These are phyloP conservation scores for Margaritifera margaritifera DNA, from an alignment of 2,888 invertebrate species.

Conservation along the genomic window DNA sequence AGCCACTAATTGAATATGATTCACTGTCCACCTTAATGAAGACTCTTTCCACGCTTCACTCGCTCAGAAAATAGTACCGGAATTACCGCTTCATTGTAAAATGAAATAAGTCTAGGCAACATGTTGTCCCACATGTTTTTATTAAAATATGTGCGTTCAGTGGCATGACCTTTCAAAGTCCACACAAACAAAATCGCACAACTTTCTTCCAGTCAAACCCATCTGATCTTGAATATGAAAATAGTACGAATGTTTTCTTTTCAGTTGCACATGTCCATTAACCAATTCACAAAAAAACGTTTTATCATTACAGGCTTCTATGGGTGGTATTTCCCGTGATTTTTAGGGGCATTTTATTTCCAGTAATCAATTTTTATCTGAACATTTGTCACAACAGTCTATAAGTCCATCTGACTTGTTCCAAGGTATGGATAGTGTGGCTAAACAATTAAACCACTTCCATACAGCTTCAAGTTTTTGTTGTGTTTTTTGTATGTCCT, in stretches of 20 bases:
- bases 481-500: not conserved
- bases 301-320: slow-evolving; percentile 2
- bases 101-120: slow-evolving; percentile 11
- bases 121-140: slow-evolving; percentile 12
- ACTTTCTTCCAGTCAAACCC: slow-evolving; percentile 12
- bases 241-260: slow-evolving; percentile 18
- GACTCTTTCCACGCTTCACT: slow-evolving; percentile 8
- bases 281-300: slow-evolving; percentile 17
- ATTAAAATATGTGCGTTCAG: slow-evolving; percentile 22
- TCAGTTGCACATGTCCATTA: slow-evolving; percentile 5
- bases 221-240: slow-evolving; percentile 26
- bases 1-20: too few relatives aligned
- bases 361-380: not conserved
- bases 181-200: slow-evolving; percentile 30
- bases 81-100: slow-evolving; percentile 10
- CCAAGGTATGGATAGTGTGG: slow-evolving; percentile 15
- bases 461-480: too few relatives aligned
- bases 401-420: slow-evolving; percentile 16
- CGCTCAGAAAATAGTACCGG: slow-evolving; percentile 18
- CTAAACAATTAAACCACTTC: slow-evolving; percentile 16
- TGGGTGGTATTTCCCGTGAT: not conserved
- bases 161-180: slow-evolving; percentile 11
- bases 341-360: slow-evolving; percentile 11
- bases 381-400: not conserved
- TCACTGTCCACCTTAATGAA: too few relatives aligned